Conservation (phyloP, 2,113 vertebrate genomes). For the Promerops cafer region DNA sequence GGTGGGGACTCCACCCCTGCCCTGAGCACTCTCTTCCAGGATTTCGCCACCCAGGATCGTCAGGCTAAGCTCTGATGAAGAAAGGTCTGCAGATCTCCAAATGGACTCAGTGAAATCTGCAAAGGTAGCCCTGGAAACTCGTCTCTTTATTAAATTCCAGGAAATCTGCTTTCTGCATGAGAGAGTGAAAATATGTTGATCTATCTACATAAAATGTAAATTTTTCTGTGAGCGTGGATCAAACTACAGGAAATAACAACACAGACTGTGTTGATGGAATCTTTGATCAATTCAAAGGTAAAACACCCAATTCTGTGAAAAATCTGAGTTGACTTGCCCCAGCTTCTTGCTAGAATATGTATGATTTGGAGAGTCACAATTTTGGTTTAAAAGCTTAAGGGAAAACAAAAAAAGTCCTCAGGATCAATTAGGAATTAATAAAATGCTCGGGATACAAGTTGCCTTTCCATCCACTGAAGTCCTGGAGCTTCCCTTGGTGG, state of each 20-base stretch:
- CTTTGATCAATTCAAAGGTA: background rate
- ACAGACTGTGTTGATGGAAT: background rate
- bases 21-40: background rate
- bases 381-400: background rate
- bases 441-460: background rate
- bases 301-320: background rate
- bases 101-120: background rate
- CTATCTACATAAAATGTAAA: background rate
- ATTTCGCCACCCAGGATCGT: background rate
- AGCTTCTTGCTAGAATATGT: background rate
- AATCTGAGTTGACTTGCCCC: background rate
- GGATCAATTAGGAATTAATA: background rate
- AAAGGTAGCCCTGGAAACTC: background rate
- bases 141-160: background rate
- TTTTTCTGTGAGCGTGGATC: background rate
- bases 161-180: background rate
- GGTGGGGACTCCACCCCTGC: background rate
- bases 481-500: background rate
- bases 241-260: background rate
- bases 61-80: background rate
- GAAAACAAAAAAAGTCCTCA: background rate
- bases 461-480: background rate
- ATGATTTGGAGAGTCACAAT: background rate
- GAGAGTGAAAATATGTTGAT: background rate
- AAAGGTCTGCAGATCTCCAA: background rate